Evolutionary conservation across 1,140 invertebrate species (phyloP).

Genomic region (Eufriesea mexicana): DNA sequence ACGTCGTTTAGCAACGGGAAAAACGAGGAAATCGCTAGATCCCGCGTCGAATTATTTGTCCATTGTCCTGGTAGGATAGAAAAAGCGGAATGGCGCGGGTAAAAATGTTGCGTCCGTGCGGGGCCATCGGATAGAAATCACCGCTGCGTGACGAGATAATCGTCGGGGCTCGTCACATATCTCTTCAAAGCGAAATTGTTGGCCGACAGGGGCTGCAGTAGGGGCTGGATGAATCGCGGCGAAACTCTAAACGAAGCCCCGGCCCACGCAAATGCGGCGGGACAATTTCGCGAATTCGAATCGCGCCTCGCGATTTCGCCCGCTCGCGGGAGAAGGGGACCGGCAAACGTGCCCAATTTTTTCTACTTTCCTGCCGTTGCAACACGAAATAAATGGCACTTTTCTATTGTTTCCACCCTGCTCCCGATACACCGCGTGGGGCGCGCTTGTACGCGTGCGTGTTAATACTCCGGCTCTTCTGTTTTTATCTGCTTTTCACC

Average conservation of each 20-base stretch:
- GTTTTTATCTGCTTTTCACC: not conserved
- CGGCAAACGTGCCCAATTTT: not conserved
- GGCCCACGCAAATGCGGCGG: not conserved
- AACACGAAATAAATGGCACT: not conserved
- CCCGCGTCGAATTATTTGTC: slow-evolving; percentile 1
- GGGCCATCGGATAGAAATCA: slow-evolving; percentile 12
- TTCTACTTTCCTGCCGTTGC: not conserved
- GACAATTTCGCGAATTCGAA: slow-evolving; percentile 7
- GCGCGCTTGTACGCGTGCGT: too few relatives aligned
- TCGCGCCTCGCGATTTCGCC: not conserved
- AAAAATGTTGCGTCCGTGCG: slow-evolving; percentile 5
- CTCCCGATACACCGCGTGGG: not conserved
- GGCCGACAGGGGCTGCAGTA: too few relatives aligned
- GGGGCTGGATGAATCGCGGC: not conserved
- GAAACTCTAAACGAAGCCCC: slow-evolving; percentile 20
- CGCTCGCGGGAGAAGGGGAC: not conserved
- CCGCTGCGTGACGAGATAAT: slow-evolving; percentile 40
- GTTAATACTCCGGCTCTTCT: not conserved
- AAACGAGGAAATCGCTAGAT: not conserved
- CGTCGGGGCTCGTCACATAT: slow-evolving; percentile 21
- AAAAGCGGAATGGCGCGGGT: not conserved
- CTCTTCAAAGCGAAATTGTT: slow-evolving; percentile 27
- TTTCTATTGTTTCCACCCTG: not conserved
- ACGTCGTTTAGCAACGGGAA: not conserved
- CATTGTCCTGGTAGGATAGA: not conserved